Conservation (phyloP, 2,797 vertebrate species). For the Arctocebus calabarensis region DNA sequence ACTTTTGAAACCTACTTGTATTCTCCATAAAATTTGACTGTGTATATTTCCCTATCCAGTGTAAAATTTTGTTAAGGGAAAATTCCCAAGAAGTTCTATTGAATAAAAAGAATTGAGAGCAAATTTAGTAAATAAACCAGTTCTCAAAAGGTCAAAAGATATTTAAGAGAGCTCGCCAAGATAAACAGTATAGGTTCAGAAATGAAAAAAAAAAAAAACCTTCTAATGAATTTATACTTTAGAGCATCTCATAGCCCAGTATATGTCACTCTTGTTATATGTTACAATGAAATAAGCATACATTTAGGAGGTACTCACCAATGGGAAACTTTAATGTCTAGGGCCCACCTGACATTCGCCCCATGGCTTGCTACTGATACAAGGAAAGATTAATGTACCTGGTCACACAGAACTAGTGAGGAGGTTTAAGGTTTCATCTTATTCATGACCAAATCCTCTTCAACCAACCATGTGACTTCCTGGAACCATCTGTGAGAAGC, state of each 20-base stretch:
- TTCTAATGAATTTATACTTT: slow-evolving; percentile 68
- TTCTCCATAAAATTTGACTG: slow-evolving; percentile 37
- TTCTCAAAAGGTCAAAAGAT: slow-evolving; percentile 74
- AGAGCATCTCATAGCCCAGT: slow-evolving; percentile 20
- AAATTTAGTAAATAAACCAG: slow-evolving; percentile 66
- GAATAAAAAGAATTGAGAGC: slow-evolving; percentile 55
- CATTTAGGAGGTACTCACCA: slow-evolving; percentile 32
- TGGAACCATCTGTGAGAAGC: slow-evolving; percentile 77
- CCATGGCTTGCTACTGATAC: slow-evolving; percentile 56
- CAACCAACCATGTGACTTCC: slow-evolving; percentile 73
- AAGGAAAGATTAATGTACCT: slow-evolving; percentile 69
- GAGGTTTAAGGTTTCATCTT: slow-evolving; percentile 58
- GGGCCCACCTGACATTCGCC: slow-evolving; percentile 47
- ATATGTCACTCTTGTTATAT: slow-evolving; percentile 22
- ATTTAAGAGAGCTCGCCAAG: slow-evolving; percentile 69
- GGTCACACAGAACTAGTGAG: slow-evolving; percentile 47
- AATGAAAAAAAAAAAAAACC: slow-evolving; percentile 8
- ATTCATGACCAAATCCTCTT: slow-evolving; percentile 74
- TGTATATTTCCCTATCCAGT: background rate
- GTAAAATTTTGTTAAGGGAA: slow-evolving; percentile 38
- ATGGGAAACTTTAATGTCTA: slow-evolving; percentile 50
- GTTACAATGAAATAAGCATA: slow-evolving; percentile 62
- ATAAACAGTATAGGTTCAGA: slow-evolving; percentile 66
- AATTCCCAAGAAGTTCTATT: slow-evolving; percentile 49
- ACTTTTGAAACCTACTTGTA: slow-evolving; percentile 48